Conservation (phyloP, 2,797 vertebrate species). For the Diplodus sargus region DNA sequence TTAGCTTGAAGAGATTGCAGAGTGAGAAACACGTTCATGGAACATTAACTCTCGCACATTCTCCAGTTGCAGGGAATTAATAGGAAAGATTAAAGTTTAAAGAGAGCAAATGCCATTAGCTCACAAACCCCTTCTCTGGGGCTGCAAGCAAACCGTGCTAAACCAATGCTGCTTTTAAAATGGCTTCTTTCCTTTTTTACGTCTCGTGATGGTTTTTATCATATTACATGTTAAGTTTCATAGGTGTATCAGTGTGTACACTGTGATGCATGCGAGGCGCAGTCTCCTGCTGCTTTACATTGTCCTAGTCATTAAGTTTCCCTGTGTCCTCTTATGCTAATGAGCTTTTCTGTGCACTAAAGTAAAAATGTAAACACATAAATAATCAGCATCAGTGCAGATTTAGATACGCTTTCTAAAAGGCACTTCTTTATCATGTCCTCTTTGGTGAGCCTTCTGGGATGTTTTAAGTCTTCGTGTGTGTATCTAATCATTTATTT, state of each 20-base stretch:
- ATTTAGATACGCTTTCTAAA: constrained; percentile 58
- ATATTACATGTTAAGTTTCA: constrained; percentile 47
- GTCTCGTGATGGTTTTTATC: constrained; percentile 36
- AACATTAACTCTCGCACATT: constrained; percentile 99
- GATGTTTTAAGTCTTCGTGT: constrained; percentile 67
- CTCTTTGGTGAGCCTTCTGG: constrained; percentile 50
- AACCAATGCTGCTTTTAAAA: constrained; percentile 77
- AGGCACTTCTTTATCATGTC: constrained; percentile 21
- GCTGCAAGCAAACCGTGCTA: constrained; percentile 93
- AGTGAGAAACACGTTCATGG: constrained; percentile 99
- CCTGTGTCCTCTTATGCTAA: constrained; percentile 78
- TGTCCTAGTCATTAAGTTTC: constrained; percentile 76
- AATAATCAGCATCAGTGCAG: constrained; percentile 70
- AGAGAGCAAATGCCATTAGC: constrained; percentile 99
- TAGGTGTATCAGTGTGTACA: constrained; percentile 37
- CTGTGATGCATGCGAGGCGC: constrained; percentile 54
- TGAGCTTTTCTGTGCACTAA: constrained; percentile 68
- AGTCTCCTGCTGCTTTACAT: constrained; percentile 72
- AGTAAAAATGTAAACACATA: constrained; percentile 68
- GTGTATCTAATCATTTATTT: constrained; percentile 82
- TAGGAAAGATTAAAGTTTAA: constrained; percentile 99
- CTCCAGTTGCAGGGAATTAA: constrained; percentile 99
- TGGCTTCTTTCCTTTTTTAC: constrained; percentile 57
- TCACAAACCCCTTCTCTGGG: constrained; percentile 97
- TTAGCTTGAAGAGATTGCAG: constrained; percentile 99